Evolutionary conservation across 2,113 vertebrate species (phyloP).

Genomic region (Numida meleagris): DNA sequence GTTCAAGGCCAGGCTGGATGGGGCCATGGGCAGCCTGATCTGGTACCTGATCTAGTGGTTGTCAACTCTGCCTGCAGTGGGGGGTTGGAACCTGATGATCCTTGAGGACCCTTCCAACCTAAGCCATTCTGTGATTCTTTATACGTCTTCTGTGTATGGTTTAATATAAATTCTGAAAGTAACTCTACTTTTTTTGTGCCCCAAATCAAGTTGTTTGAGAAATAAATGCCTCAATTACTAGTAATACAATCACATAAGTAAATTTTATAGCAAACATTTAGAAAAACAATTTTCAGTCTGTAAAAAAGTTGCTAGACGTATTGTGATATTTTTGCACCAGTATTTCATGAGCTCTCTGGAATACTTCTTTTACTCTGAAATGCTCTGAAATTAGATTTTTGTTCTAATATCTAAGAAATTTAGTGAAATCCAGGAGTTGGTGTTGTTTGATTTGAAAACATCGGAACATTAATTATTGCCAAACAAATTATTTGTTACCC

Average conservation of each 20-base stretch:
- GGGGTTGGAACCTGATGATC: no score
- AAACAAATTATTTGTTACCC: neutral
- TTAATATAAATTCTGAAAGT: neutral
- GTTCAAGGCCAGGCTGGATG: no score
- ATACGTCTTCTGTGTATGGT: neutral
- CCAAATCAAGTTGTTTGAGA: neutral
- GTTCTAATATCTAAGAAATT: neutral
- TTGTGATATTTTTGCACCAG: neutral
- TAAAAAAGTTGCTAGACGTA: neutral
- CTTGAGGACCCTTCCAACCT: no score
- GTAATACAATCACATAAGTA: neutral
- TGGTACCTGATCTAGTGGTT: no score
- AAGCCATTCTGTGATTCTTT: neutral
- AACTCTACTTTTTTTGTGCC: neutral
- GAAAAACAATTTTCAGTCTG: neutral
- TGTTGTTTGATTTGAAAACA: neutral
- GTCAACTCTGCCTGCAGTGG: no score
- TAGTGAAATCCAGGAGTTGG: neutral
- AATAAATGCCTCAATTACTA: neutral
- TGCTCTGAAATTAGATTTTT: neutral
- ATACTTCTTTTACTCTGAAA: neutral
- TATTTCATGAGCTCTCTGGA: neutral
- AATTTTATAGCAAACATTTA: neutral
- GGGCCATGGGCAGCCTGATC: no score
- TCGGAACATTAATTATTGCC: neutral